Conservation (phyloP, 2,797 vertebrate species). For the Scarus forsteni region DNA sequence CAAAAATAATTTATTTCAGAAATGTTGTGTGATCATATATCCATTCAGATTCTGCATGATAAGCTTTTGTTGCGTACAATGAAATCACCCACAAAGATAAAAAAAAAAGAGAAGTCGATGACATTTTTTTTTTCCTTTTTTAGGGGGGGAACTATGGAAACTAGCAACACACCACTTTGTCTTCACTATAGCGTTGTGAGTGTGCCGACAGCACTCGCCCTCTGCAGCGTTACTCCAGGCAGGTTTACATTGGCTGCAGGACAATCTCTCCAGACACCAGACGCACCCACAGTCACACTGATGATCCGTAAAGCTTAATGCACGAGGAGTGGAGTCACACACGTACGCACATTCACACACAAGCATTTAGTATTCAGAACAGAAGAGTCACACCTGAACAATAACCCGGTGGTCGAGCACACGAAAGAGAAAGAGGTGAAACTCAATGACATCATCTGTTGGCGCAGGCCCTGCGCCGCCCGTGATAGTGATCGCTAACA, state of each 20-base stretch:
- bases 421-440: slow-evolving; percentile 55
- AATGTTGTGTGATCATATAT: slow-evolving; percentile 85
- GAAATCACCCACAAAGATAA: slow-evolving; percentile 81
- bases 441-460: slow-evolving; percentile 76
- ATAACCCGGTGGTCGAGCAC: slow-evolving; percentile 64
- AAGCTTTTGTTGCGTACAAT: slow-evolving; percentile 80
- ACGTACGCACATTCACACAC: slow-evolving; percentile 31
- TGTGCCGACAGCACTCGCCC: slow-evolving; percentile 32
- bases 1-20: slow-evolving; percentile 86
- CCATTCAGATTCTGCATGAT: slow-evolving; percentile 84
- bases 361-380: slow-evolving; percentile 52
- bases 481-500: slow-evolving; percentile 48
- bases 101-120: slow-evolving; percentile 59
- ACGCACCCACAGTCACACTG: slow-evolving; percentile 59
- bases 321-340: slow-evolving; percentile 56
- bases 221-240: slow-evolving; percentile 56
- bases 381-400: slow-evolving; percentile 68
- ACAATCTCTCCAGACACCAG: slow-evolving; percentile 71
- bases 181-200: slow-evolving; percentile 76
- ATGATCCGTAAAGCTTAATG: slow-evolving; percentile 71
- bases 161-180: slow-evolving; percentile 78
- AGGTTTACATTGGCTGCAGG: slow-evolving; percentile 72
- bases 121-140: slow-evolving; percentile 49
- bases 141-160: slow-evolving; percentile 64
- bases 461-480: slow-evolving; percentile 48